Conservation (phyloP, 2,888 invertebrate genomes). For the Drosophila phalerata region DNA sequence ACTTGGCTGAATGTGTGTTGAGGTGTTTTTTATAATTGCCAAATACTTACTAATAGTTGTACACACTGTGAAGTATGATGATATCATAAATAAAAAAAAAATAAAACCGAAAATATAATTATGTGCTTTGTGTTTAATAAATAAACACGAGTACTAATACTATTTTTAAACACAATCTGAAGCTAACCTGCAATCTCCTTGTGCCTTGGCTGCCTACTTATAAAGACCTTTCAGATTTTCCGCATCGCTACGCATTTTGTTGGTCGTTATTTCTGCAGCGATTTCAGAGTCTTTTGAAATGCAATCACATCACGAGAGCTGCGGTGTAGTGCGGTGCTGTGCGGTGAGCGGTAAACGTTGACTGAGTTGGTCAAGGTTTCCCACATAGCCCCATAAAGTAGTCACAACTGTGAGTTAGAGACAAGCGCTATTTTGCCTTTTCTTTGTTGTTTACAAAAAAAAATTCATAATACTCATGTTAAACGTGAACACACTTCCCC, state of each 20-base stretch:
- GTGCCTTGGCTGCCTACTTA: conserved; percentile 25
- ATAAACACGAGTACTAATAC: conserved; percentile 46
- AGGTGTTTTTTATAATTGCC: conserved; percentile 56
- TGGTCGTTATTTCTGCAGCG: conserved; percentile 36
- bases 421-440: conserved; percentile 35
- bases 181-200: conserved; percentile 48
- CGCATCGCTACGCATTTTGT: conserved; percentile 67
- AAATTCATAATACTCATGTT: conserved; percentile 64
- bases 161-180: conserved; percentile 29
- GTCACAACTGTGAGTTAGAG: conserved; percentile 45
- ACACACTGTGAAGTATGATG: conserved; percentile 44
- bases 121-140: conserved; percentile 47
- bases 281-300: conserved; percentile 69
- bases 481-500: conserved; percentile 24
- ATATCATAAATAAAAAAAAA: conserved; percentile 40
- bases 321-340: conserved; percentile 5
- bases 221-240: conserved; percentile 73
- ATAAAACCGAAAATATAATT: conserved; percentile 33
- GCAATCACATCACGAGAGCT: conserved; percentile 54
- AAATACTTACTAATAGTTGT: conserved; percentile 30
- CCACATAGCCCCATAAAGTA: conserved; percentile 61
- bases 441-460: conserved; percentile 44
- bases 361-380: conserved; percentile 78
- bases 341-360: conserved; percentile 45
- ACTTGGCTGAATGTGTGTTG: conserved; percentile 12